Evolutionary conservation across 2,888 invertebrate species (phyloP).

Genomic region (Coelinius sp.): DNA sequence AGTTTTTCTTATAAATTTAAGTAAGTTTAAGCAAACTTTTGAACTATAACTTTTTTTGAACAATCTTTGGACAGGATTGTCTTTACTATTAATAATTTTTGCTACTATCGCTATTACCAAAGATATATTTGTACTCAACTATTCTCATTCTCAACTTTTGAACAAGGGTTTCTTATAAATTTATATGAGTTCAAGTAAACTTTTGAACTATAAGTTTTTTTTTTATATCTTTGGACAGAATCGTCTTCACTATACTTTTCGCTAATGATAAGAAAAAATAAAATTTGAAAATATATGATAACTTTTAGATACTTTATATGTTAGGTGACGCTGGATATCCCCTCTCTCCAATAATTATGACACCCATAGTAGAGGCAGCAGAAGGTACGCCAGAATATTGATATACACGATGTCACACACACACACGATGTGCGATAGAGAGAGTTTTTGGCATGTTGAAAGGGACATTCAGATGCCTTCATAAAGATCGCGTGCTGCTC

Average conservation of each 20-base stretch:
- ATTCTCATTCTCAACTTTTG: neutral
- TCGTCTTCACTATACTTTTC: neutral
- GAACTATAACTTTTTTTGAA: too few species aligned
- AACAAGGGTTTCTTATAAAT: neutral
- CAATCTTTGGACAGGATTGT: neutral
- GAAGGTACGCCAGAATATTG: neutral
- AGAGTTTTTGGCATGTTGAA: neutral
- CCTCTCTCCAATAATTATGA: neutral
- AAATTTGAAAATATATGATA: neutral
- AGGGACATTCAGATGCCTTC: neutral
- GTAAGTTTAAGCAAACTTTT: too few species aligned
- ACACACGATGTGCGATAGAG: neutral
- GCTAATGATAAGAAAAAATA: neutral
- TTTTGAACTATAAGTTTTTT: too few species aligned
- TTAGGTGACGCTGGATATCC: conserved; percentile 1
- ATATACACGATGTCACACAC: neutral
- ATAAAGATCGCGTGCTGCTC: neutral
- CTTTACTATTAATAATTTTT: neutral
- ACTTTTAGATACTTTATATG: too few species aligned
- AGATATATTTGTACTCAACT: neutral
- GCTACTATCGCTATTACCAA: neutral
- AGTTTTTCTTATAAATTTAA: neutral
- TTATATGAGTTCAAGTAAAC: neutral
- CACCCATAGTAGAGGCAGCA: neutral
- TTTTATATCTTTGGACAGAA: neutral